Evolutionary conservation across 1,140 invertebrate species (phyloP).

Genomic region (Papilio dardanus): DNA sequence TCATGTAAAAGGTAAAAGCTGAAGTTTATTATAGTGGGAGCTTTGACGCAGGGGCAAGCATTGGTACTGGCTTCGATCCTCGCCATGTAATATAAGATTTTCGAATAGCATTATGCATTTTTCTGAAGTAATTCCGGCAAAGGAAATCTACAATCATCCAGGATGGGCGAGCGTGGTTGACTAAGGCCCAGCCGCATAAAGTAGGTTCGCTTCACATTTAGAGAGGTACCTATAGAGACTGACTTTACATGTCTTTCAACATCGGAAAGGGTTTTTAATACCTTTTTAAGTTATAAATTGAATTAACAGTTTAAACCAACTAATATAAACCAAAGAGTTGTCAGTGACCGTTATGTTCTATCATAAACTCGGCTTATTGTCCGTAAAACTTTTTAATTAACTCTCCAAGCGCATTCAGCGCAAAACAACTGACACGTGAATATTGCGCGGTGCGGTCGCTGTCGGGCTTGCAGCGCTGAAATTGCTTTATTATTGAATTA

Average conservation of each 20-base stretch:
- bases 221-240: no score
- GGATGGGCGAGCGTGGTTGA: no score
- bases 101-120: no score
- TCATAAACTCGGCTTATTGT: constrained; percentile 7
- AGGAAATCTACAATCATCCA: no score
- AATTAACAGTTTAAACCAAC: background rate
- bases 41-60: background rate
- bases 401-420: constrained; percentile 20
- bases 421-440: constrained; percentile 30
- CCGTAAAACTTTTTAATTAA: constrained; percentile 36
- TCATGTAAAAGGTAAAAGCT: background rate
- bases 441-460: constrained; percentile 12
- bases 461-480: constrained; percentile 45
- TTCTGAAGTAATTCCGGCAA: no score
- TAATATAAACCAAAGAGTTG: background rate
- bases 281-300: background rate
- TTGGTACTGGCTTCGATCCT: background rate
- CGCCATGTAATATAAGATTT: no score
- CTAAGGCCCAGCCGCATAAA: no score
- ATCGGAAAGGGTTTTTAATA: background rate
- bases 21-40: background rate
- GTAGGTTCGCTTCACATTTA: no score
- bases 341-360: background rate
- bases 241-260: no score
- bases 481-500: constrained; percentile 76